These are phyloP conservation scores for Galerucella nymphaeae DNA, from an alignment of 2,888 invertebrate species.

Conservation along the genomic window DNA sequence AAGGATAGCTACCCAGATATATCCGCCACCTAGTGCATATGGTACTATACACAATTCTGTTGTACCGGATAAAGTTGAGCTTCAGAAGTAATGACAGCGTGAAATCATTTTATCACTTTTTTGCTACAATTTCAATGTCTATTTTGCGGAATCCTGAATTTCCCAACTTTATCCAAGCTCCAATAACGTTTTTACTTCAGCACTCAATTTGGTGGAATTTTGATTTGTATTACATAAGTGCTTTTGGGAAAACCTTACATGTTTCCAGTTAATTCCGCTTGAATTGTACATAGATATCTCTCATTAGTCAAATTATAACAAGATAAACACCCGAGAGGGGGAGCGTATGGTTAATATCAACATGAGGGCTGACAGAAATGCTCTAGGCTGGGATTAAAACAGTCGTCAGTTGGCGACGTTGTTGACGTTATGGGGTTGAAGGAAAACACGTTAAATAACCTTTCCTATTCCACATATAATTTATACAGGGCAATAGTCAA, in stretches of 20 bases:
- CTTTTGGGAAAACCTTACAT: slow-evolving; percentile 17
- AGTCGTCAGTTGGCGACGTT: slow-evolving; percentile 32
- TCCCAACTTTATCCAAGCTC: background rate
- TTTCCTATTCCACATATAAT: background rate
- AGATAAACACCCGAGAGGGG: slow-evolving; percentile 52
- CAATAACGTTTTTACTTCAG: background rate
- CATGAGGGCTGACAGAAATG: slow-evolving; percentile 30
- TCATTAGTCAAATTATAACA: slow-evolving; percentile 54
- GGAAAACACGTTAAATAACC: slow-evolving; percentile 13
- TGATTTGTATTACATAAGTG: slow-evolving; percentile 24
- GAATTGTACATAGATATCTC: slow-evolving; percentile 50
- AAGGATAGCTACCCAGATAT: too few species aligned
- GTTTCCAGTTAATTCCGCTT: slow-evolving; percentile 46
- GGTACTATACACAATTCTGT: too few species aligned
- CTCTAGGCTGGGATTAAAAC: slow-evolving; percentile 28
- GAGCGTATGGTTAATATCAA: slow-evolving; percentile 40
- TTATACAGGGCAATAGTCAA: background rate
- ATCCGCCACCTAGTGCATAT: too few species aligned
- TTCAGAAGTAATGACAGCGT: too few species aligned
- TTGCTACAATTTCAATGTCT: too few species aligned
- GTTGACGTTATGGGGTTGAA: slow-evolving; percentile 16
- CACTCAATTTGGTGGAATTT: slow-evolving; percentile 11
- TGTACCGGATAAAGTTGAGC: too few species aligned
- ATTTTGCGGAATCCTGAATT: background rate
- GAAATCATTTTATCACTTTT: too few species aligned